Conservation (phyloP, 2,113 vertebrate species). For the Aix galericulata region DNA sequence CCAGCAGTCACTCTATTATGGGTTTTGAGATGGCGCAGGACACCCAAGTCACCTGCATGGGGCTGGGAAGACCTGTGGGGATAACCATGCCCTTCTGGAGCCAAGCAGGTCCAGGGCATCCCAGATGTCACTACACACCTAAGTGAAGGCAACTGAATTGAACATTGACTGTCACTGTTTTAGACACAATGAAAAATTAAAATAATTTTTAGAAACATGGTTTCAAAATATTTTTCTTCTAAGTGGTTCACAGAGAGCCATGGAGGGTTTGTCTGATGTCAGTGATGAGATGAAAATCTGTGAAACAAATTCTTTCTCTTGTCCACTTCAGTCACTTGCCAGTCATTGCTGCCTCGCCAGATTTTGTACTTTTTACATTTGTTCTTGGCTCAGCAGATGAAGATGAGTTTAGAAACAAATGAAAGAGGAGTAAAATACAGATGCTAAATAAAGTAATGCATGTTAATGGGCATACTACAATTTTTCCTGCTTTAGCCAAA, state of each 20-base stretch:
- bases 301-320: not conserved
- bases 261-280: not conserved
- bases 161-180: not conserved
- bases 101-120: fast-evolving
- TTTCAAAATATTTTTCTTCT: not conserved
- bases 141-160: not conserved
- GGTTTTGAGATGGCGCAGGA: not conserved
- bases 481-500: constrained; percentile 48
- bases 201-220: not conserved
- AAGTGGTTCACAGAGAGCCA: not conserved
- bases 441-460: constrained; percentile 29
- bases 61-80: not conserved
- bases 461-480: constrained; percentile 37
- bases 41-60: not conserved
- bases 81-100: not conserved
- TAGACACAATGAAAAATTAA: not conserved
- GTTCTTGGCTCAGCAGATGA: constrained; percentile 42
- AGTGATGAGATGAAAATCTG: not conserved
- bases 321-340: not conserved
- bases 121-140: not conserved
- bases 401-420: constrained; percentile 52
- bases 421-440: constrained; percentile 32
- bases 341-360: not conserved
- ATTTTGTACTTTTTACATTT: constrained; percentile 30
- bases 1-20: not conserved